A percentile compares a stretch with the other conserved stretches of the same genome.
Conservation (phyloP, 2,113 vertebrate genomes). For the Colaptes auratus region DNA sequence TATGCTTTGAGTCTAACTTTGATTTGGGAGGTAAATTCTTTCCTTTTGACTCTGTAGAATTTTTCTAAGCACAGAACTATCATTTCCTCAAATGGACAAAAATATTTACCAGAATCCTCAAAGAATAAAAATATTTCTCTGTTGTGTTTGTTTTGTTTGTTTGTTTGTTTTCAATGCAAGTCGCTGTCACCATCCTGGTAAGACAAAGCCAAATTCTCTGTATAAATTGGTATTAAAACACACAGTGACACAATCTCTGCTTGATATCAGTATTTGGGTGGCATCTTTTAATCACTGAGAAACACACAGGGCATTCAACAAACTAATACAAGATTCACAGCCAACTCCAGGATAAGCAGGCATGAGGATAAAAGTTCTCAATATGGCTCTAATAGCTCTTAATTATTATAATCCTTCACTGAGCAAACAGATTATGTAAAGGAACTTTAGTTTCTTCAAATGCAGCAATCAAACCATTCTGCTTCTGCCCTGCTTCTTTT, state of each 20-base stretch:
- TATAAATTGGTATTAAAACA: not conserved
- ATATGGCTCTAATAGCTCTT: constrained; percentile 71
- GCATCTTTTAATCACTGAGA: constrained; percentile 52
- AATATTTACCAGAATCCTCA: not conserved
- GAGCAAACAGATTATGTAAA: constrained; percentile 72
- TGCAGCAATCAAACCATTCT: constrained; percentile 67
- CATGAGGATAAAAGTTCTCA: constrained; percentile 64
- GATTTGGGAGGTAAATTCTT: not conserved
- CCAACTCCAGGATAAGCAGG: constrained; percentile 59
- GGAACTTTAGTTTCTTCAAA: constrained; percentile 65
- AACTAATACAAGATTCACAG: constrained; percentile 53
- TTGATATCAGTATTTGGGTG: constrained; percentile 38
- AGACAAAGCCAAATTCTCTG: not conserved
- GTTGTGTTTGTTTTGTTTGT: no score
- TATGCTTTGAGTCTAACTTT: not conserved
- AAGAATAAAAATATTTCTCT: not conserved
- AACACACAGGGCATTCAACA: constrained; percentile 46
- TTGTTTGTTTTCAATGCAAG: not conserved
- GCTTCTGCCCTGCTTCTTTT: constrained; percentile 59
- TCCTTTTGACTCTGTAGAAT: not conserved
- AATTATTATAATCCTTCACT: constrained; percentile 74
- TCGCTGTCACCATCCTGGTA: not conserved
- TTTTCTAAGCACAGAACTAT: not conserved
- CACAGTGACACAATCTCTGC: constrained; percentile 6
- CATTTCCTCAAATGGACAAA: not conserved